Base-by-base conservation (phyloP, 2,797 vertebrate genomes). In the Hirundo rustica region DNA sequence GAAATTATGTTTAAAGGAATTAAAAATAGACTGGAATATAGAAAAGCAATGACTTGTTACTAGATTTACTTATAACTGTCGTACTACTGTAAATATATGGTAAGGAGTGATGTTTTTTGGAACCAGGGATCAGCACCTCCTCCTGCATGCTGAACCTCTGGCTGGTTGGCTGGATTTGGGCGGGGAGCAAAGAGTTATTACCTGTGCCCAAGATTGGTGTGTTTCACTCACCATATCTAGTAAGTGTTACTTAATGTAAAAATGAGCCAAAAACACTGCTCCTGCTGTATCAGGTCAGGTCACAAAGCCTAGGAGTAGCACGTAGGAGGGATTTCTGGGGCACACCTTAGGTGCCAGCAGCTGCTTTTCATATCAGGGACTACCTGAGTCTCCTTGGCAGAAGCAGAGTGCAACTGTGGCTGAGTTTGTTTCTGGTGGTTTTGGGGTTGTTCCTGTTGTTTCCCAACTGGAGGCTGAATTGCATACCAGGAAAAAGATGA, bases 111-210 rank as follows among this genome's bases (percentile, higher is more conserved):
- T 21, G 27, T 8, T 48, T 85, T 32, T 48, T 2, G 4, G 47
- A 48, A 30, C 13, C 0, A 0, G 8, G 16, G 17, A 66, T 64
- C 1, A 1, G 13, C 1, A 2, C 23, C 25, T 50, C 10, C 26
- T 85, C 27, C 32, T 68, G 42, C 6, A 14, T 26, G 47, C 34
- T 64, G 51, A 74, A 71, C 22, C 13, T 85, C 26, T 55, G 54
- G 3, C 42, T 76, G 30, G 5, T 38, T 3, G 3, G 12, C 27
- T 68, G 22, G 15, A 78, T 87, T 88, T 45, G 23, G 34, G 16
- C 2, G 2, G 26, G 7, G n/a, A 58, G 15, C 10, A 32, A 20
- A 13, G 2, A 89, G 51, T 47, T 47, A 54, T 27, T 62, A 58
- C 21, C 30, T 38, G 6, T 58, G 34, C 14, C 40, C 17, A 48